A percentile compares a stretch with the other conserved stretches of the same genome.
These are phyloP conservation scores for Seira musarum DNA, from an alignment of 2,888 invertebrate species.

Conservation along the genomic window DNA sequence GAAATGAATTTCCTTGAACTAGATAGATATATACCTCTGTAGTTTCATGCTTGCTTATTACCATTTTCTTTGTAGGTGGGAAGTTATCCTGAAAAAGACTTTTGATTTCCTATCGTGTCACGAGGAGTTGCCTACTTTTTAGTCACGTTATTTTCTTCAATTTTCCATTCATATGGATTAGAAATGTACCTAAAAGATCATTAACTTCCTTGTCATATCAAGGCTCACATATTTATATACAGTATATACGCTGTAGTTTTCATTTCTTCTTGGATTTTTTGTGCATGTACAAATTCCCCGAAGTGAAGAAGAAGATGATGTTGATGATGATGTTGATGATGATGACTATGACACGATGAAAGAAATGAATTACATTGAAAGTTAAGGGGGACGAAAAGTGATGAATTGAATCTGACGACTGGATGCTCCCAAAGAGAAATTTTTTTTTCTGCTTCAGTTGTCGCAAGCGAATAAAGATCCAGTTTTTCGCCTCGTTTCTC, in stretches of 20 bases:
- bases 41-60: no score
- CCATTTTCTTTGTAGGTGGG: no score
- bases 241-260: background rate
- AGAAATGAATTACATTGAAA: constrained; percentile 12
- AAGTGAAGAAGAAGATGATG: background rate
- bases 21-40: no score
- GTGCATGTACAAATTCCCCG: background rate
- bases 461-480: constrained; percentile 15
- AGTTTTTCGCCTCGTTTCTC: constrained; percentile 36
- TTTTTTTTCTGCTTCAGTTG: constrained; percentile 47
- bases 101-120: background rate
- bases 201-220: background rate
- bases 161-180: background rate
- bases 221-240: background rate
- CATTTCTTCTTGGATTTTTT: background rate
- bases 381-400: constrained; percentile 20
- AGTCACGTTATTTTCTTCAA: background rate
- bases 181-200: background rate
- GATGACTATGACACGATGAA: constrained; percentile 15
- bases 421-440: constrained; percentile 37
- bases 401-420: constrained; percentile 58
- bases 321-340: background rate
- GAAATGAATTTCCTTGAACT: no score
- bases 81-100: no score
- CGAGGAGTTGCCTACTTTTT: background rate